Conservation (phyloP, 35 echinoderm and acorn worm species). For the Amphiura filiformis region DNA sequence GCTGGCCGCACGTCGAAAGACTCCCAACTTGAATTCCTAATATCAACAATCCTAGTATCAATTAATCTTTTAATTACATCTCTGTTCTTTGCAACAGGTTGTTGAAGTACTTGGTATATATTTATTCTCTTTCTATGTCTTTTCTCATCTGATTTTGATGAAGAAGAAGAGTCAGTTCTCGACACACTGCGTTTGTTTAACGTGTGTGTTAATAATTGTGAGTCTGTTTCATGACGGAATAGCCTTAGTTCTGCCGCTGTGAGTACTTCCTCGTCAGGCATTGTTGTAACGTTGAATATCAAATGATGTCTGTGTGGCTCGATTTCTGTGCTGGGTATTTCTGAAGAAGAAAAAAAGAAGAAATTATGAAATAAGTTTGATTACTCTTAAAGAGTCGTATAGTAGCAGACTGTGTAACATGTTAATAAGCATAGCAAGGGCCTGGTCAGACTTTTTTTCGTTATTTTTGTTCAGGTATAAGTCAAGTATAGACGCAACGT, state of each 20-base stretch:
- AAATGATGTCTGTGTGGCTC: slow-evolving; percentile 55
- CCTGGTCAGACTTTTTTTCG: too few relatives aligned
- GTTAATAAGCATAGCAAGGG: too few relatives aligned
- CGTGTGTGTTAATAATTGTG: slow-evolving; percentile 49
- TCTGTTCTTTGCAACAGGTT: slow-evolving; percentile 64
- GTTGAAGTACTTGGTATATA: slow-evolving; percentile 91
- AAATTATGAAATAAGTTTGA: too few relatives aligned
- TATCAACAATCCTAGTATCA: slow-evolving; percentile 80
- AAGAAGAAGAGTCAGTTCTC: neutral
- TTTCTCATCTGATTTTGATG: neutral
- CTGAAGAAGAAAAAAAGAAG: slow-evolving; percentile 32
- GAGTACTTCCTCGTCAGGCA: slow-evolving; percentile 71
- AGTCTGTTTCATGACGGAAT: slow-evolving; percentile 59
- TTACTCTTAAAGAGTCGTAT: too few relatives aligned
- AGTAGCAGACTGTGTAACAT: too few relatives aligned
- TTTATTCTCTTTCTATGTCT: slow-evolving; percentile 77
- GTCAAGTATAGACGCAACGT: too few relatives aligned
- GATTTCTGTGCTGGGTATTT: slow-evolving; percentile 18
- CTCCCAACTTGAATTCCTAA: slow-evolving; percentile 77
- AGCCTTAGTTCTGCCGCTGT: slow-evolving; percentile 82
- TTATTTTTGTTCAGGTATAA: too few relatives aligned
- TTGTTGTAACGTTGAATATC: slow-evolving; percentile 71
- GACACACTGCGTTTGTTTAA: slow-evolving; percentile 14
- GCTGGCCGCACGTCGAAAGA: slow-evolving; percentile 92
- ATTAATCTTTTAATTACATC: slow-evolving; percentile 93